phyloP scores from a whole-genome alignment of 2,113 vertebrate species.

The Vulpes ferrilata region DNA sequence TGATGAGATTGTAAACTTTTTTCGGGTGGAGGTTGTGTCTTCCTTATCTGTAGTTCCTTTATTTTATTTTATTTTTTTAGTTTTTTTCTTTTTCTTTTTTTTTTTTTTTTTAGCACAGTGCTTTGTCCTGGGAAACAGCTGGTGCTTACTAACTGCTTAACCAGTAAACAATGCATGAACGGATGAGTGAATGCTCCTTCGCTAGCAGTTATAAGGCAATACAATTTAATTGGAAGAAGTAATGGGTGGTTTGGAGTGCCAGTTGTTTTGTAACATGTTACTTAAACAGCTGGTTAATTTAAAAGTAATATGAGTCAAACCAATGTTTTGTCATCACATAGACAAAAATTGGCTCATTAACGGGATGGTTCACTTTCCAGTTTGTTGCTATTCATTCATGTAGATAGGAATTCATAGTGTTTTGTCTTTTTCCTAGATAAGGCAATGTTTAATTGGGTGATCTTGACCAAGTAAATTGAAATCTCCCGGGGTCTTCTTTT shows the following conservation, averaged over 20 bases:
- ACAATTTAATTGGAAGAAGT: constrained; percentile 65
- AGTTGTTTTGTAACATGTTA: constrained; percentile 55
- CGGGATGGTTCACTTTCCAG: constrained; percentile 50
- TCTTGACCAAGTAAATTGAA: constrained; percentile 76
- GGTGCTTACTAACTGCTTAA: constrained; percentile 63
- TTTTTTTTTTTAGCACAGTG: neutral
- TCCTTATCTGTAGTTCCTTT: neutral
- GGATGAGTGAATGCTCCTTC: constrained; percentile 50
- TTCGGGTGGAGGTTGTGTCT: neutral
- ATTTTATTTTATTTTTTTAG: no score
- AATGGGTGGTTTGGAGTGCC: constrained; percentile 60
- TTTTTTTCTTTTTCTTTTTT: no score
- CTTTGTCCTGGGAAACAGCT: constrained; percentile 35
- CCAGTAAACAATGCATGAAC: constrained; percentile 50
- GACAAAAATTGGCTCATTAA: constrained; percentile 70
- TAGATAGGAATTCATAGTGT: constrained; percentile 43
- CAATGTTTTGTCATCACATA: constrained; percentile 59
- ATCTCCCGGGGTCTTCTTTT: constrained; percentile 36
- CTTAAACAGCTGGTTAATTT: constrained; percentile 77
- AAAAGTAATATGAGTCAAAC: constrained; percentile 63
- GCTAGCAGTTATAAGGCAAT: constrained; percentile 57
- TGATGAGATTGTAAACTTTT: neutral
- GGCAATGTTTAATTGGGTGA: constrained; percentile 43
- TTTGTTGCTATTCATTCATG: neutral
- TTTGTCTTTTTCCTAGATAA: constrained; percentile 43